Conservation (phyloP, 2,113 vertebrate species). For the Cochlearius cochlearius region DNA sequence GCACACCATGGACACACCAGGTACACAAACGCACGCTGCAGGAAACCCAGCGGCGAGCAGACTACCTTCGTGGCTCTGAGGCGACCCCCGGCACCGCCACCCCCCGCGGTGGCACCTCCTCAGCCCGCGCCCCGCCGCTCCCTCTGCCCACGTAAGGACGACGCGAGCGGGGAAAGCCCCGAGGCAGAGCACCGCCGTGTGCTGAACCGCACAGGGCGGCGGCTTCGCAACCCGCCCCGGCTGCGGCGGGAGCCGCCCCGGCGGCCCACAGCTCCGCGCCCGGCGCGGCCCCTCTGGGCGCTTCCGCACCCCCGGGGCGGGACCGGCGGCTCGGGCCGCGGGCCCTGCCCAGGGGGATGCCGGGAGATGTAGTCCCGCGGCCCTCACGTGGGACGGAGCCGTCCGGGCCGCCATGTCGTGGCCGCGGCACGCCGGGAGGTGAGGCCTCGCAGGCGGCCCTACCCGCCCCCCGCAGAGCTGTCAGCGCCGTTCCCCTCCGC, state of each 20-base stretch:
- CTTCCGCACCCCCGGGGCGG: neutral
- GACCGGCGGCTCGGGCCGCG: neutral
- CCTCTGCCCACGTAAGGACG: neutral
- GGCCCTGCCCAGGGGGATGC: neutral
- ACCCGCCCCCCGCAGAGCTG: too few relatives aligned
- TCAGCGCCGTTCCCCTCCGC: neutral
- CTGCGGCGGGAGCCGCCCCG: too few relatives aligned
- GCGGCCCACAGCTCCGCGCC: too few relatives aligned
- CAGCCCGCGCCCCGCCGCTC: neutral
- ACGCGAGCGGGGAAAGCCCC: fast-evolving
- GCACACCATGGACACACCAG: neutral
- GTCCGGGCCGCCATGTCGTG: neutral
- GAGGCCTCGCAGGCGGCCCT: neutral
- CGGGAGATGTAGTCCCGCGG: neutral
- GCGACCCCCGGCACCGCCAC: neutral
- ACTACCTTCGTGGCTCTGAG: neutral
- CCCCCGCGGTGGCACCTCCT: neutral
- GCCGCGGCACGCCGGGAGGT: fast-evolving
- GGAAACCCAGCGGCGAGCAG: neutral
- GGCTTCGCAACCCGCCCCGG: fast-evolving
- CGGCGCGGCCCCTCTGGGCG: fast-evolving
- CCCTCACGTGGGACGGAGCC: too few relatives aligned
- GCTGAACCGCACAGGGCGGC: fast-evolving
- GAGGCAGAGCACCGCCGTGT: neutral
- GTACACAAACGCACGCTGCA: neutral